Evolutionary conservation across 2,888 invertebrate species (phyloP).

Genomic region (Lithophane ornitopus): DNA sequence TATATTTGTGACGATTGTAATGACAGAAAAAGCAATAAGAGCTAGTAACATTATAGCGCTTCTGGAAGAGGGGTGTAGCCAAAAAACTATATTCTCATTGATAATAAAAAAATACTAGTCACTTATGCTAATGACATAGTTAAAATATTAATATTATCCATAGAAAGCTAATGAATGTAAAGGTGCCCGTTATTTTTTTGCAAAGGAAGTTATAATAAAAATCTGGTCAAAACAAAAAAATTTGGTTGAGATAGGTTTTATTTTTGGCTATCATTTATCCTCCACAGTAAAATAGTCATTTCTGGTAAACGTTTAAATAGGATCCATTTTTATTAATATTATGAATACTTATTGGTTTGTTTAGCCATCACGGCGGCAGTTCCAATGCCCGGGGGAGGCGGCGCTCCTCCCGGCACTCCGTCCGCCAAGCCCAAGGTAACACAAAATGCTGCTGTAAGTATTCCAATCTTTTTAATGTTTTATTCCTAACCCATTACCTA

Average conservation of each 20-base stretch:
- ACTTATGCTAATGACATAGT: no score
- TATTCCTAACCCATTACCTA: neutral
- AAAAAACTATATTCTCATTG: no score
- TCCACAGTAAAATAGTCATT: neutral
- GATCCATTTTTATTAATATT: neutral
- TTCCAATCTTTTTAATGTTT: neutral
- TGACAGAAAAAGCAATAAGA: no score
- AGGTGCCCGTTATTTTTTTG: no score
- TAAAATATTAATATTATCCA: no score
- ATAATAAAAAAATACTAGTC: no score
- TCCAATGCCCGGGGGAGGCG: constrained; percentile 94
- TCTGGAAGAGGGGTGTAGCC: no score
- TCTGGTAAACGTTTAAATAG: neutral
- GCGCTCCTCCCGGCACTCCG: constrained; percentile 95
- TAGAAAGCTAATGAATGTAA: no score
- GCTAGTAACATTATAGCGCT: no score
- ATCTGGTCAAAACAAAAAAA: neutral
- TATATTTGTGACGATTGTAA: no score
- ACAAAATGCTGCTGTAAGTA: constrained; percentile 50
- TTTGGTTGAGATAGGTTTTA: neutral
- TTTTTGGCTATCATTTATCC: neutral
- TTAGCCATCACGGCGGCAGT: constrained; percentile 86
- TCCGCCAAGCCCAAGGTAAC: constrained; percentile 95
- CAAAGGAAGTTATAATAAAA: no score
- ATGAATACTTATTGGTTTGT: constrained; percentile 39